Conservation (phyloP, 2,797 vertebrate species). For the Anolis apletophallus region DNA sequence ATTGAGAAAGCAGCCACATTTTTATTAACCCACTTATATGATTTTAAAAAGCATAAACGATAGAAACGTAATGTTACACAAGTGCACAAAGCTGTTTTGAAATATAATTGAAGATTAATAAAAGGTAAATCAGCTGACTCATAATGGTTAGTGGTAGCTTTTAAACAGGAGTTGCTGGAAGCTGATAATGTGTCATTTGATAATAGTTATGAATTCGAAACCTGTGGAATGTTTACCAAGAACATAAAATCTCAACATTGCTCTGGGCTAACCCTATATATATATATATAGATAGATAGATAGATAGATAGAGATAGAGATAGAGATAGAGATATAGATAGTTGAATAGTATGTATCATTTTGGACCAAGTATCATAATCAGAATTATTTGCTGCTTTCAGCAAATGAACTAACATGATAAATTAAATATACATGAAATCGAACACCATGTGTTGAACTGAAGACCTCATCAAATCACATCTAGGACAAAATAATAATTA, state of each 20-base stretch:
- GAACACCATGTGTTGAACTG: constrained; percentile 3
- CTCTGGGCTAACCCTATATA: background rate
- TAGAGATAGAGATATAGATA: too few species aligned
- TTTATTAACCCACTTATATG: background rate
- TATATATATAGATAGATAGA: too few species aligned
- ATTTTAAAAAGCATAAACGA: background rate
- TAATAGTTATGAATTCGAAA: background rate
- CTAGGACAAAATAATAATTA: background rate
- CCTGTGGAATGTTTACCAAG: background rate
- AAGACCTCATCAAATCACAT: constrained; percentile 17
- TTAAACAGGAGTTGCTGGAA: background rate
- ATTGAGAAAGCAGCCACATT: background rate
- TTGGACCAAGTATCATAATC: background rate
- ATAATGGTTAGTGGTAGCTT: background rate
- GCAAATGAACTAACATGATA: constrained; percentile 9
- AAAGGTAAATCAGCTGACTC: background rate
- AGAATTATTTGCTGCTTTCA: constrained; percentile 3
- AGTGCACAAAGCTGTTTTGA: background rate
- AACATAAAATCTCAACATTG: background rate
- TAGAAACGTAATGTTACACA: background rate
- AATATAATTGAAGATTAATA: background rate
- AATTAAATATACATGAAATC: constrained; percentile 37
- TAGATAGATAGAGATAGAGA: too few species aligned
- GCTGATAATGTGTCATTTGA: background rate
- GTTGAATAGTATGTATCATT: background rate